Base-by-base conservation (phyloP, 2,113 vertebrate genomes). In the Varanus komodoensis region DNA sequence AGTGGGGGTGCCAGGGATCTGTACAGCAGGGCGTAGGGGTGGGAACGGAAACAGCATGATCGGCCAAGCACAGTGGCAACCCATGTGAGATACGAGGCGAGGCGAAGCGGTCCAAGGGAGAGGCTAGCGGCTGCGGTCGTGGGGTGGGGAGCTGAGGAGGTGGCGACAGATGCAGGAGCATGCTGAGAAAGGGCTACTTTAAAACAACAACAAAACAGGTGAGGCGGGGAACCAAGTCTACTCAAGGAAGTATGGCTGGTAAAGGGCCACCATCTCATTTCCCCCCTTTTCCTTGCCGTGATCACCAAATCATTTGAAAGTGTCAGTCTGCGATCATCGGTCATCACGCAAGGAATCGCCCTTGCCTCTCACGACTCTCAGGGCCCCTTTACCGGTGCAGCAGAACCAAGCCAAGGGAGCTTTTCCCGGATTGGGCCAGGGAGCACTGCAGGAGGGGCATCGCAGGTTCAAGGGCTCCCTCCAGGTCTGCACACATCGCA, bases 1-100 rank as follows among this genome's bases (percentile, higher is more conserved):
- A 52, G 92, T 89, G 93, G 85, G 82, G 90, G 92, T 82, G 85
- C 87, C 88, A 21, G 54, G 78, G 68, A 15, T 69, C 79, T 74
- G 64, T 84, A 14, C 29, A 89, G 19, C 29, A 25, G 57, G 38
- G 11, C n/a, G 69, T 21, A 15, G 15, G 12, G 2, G 57, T 54
- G 23, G 83, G n/a, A 57, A 73, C 32, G 9, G 19, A 68, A 7
- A 14, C 44, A 25, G 54, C 32, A 8, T 44, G 61, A 74, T 73
- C 44, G 80, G 82, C 12, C 50, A 78, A 82, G 77, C 69, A 74
- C 81, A 48, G 34, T 61, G 52, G 54, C 52, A 38, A 11, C 84
- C 50, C 52, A 3, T 44, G 38, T 44, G 38, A 44, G 38, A 54
- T 34, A 15, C 4, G 19, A 71, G 80, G 80, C 12, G 38, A 44